Conservation (phyloP, 2,797 vertebrate species). For the Poeciliopsis presidionis region DNA sequence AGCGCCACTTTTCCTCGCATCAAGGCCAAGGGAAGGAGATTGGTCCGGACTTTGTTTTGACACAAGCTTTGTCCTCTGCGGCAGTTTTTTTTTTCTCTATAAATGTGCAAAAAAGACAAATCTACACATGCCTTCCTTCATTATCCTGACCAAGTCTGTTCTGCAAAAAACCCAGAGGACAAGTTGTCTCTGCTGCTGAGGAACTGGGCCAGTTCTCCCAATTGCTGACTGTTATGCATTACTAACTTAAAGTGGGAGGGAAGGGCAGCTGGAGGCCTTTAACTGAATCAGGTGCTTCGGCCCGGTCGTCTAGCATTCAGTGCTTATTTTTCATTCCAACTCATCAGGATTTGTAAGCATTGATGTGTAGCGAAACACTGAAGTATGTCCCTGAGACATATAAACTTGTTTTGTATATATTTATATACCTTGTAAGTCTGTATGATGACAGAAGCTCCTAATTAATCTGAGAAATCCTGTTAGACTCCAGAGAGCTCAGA, state of each 20-base stretch:
- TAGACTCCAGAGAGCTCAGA: slow-evolving; percentile 13
- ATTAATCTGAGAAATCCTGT: not conserved
- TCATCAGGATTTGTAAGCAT: slow-evolving; percentile 11
- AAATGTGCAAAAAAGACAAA: slow-evolving; percentile 19
- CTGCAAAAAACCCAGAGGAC: slow-evolving; percentile 32
- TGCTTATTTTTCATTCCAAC: slow-evolving; percentile 36
- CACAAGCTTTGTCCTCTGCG: not conserved
- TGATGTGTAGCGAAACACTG: slow-evolving; percentile 60
- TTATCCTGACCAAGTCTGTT: slow-evolving; percentile 30
- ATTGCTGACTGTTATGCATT: slow-evolving; percentile 29
- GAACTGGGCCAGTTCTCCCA: slow-evolving; percentile 10
- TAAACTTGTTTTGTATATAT: slow-evolving; percentile 64
- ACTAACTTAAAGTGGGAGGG: slow-evolving; percentile 21
- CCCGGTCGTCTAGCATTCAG: slow-evolving; percentile 26
- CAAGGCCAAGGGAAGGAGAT: slow-evolving; percentile 88
- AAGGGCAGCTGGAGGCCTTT: slow-evolving; percentile 29
- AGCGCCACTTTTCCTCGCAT: slow-evolving; percentile 90
- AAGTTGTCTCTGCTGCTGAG: slow-evolving; percentile 34
- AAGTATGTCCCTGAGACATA: slow-evolving; percentile 32
- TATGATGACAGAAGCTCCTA: slow-evolving; percentile 26
- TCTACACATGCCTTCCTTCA: slow-evolving; percentile 40
- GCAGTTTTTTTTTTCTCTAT: not conserved
- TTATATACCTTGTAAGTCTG: slow-evolving; percentile 60
- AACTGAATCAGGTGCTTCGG: slow-evolving; percentile 49
- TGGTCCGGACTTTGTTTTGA: slow-evolving; percentile 85